Evolutionary conservation across 53 echinoderm and acorn worm genomes (phyloP), one percentile per base, ranked within the genome.

Genomic region (Mesocentrotus franciscanus): DNA sequence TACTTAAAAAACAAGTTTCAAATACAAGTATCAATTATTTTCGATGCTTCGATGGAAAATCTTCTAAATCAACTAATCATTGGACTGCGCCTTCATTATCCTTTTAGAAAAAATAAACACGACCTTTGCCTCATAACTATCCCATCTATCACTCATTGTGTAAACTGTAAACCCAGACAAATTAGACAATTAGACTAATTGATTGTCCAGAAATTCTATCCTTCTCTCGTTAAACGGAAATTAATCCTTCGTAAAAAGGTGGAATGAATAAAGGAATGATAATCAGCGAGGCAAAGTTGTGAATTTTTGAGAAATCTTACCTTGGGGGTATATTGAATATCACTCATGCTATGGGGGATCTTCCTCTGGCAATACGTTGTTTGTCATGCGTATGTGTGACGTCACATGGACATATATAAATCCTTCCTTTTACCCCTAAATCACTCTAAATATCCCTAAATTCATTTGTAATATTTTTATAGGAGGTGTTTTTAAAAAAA

Each of bases 101-200:
- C 36, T 42, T 74, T 42, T 20, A 4, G 34, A 81, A 81, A 81
- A 42, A 81, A 81, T 36, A 81, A 36, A 81, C 81, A 81, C 22
- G 81, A 81, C 36, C 81, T 81, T 81, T 81, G 81, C 34, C 36
- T 17, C 20, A 81, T 18, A 10, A 36, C 81, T 20, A 81, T 81
- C 81, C 81, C 81, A 39, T 39, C 4, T 81, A 39, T 36, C 81
- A 39, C 17, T 81, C 17, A 81, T 42, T 81, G 76, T 30, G 76
- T 76, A 76, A 81, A 81, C 81, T 81, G 16, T 71, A 36, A 42
- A 81, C 36, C 81, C 81, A 81, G 36, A 42, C 39, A 81, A 42
- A 39, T 81, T 39, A 81, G 14, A 76, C 64, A 64, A 64, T 5
- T 15, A 36, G 18, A 81, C 81, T 81, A 81, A 81, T 81, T 81